These are phyloP conservation scores for Drosophila barbarae DNA, from an alignment of 2,888 invertebrate species.

Conservation along the genomic window DNA sequence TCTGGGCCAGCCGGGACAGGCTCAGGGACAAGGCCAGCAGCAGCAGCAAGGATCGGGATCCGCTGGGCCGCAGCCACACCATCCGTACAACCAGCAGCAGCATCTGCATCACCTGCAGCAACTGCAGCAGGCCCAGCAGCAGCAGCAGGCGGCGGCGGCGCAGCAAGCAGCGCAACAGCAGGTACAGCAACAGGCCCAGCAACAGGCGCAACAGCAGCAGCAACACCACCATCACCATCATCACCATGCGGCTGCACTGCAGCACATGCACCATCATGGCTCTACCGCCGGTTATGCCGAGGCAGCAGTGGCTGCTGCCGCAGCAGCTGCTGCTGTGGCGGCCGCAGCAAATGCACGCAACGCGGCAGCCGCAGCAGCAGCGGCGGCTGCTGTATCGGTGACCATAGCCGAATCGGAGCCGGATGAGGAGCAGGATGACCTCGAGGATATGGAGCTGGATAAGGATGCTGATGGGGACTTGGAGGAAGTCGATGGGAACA, in stretches of 20 bases:
- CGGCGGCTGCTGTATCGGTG: slow-evolving; percentile 48
- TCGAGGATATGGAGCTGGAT: slow-evolving; percentile 50
- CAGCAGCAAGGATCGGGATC: slow-evolving; percentile 27
- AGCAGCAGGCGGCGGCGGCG: slow-evolving; percentile 33
- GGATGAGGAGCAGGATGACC: slow-evolving; percentile 55
- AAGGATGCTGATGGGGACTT: slow-evolving; percentile 55
- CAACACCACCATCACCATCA: slow-evolving; percentile 48
- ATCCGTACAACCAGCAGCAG: slow-evolving; percentile 76
- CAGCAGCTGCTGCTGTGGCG: slow-evolving; percentile 60
- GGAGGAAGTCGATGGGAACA: slow-evolving; percentile 38
- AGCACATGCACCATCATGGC: slow-evolving; percentile 58
- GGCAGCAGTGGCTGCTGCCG: slow-evolving; percentile 63
- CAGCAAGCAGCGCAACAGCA: slow-evolving; percentile 24
- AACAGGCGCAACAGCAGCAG: slow-evolving; percentile 54
- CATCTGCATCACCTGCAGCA: slow-evolving; percentile 74
- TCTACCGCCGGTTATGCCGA: slow-evolving; percentile 59
- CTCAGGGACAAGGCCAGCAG: slow-evolving; percentile 20
- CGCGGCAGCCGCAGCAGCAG: slow-evolving; percentile 59
- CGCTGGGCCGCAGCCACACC: slow-evolving; percentile 64
- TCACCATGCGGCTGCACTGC: slow-evolving; percentile 16
- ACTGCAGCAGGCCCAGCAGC: slow-evolving; percentile 56
- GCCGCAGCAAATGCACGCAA: slow-evolving; percentile 61
- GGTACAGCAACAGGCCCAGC: slow-evolving; percentile 56
- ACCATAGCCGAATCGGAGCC: slow-evolving; percentile 53
- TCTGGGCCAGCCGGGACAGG: slow-evolving; percentile 41